Percentiles rank a stretch among this genome's conserved stretches.
phyloP scores from a whole-genome alignment of 2,888 invertebrate genomes.

The Drosophila austrosaltans region DNA sequence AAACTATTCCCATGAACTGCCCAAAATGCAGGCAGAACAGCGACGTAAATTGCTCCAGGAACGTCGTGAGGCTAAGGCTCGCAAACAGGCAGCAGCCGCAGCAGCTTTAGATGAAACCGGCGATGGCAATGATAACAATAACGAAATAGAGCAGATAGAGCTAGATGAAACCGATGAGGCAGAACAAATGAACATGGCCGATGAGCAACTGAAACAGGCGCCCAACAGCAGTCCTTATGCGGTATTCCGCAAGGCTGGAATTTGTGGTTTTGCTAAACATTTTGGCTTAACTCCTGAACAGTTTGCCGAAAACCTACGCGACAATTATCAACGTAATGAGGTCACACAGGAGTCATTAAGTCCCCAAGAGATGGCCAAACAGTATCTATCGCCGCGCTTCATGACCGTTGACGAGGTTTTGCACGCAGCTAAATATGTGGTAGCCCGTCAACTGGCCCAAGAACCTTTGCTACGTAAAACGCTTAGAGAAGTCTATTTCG shows the following conservation, averaged over 20 bases:
- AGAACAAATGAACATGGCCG: slow-evolving; percentile 85
- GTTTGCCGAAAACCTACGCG: slow-evolving; percentile 97
- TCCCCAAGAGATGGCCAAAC: slow-evolving; percentile 91
- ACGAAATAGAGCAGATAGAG: slow-evolving; percentile 48
- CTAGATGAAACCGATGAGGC: slow-evolving; percentile 88
- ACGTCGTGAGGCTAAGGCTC: slow-evolving; percentile 70
- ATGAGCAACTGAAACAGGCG: slow-evolving; percentile 91
- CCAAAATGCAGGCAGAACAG: slow-evolving; percentile 91
- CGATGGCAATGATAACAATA: slow-evolving; percentile 71
- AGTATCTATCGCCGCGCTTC: slow-evolving; percentile 89
- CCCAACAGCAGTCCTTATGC: slow-evolving; percentile 94
- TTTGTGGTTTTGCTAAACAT: slow-evolving; percentile 92
- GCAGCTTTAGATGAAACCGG: slow-evolving; percentile 52
- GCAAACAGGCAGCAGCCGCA: slow-evolving; percentile 48
- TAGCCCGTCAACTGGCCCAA: slow-evolving; percentile 95
- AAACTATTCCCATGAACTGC: slow-evolving; percentile 94
- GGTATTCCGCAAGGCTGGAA: slow-evolving; percentile 92
- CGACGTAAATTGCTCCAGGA: slow-evolving; percentile 86
- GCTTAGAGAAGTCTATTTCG: slow-evolving; percentile 93
- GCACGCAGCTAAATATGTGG: slow-evolving; percentile 96
- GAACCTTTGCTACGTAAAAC: slow-evolving; percentile 95
- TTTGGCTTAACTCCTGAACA: slow-evolving; percentile 97
- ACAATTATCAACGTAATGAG: slow-evolving; percentile 97
- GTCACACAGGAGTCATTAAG: slow-evolving; percentile 96
- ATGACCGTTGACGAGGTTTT: slow-evolving; percentile 91